Conservation (phyloP, 37 sponge, comb jelly and placozoan genomes). For the Crambe crambe region DNA sequence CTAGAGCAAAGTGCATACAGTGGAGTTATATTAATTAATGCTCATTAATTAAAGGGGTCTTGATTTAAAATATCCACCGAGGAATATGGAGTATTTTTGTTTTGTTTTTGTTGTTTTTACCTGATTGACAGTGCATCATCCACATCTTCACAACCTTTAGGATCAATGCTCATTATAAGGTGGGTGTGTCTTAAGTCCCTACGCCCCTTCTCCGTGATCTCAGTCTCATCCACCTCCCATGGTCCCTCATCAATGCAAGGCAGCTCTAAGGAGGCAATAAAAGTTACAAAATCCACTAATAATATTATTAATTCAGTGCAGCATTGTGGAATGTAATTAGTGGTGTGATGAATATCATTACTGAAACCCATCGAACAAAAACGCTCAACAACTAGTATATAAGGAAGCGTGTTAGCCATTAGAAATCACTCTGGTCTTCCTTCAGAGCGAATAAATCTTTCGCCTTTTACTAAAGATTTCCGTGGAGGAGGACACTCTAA, state of each 20-base stretch:
- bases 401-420: neutral
- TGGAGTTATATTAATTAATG: neutral
- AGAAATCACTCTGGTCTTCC: constrained; percentile 66
- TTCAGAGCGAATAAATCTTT: constrained; percentile 94
- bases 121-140: constrained; percentile 81
- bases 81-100: neutral
- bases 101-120: constrained; percentile 14
- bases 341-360: neutral
- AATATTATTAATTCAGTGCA: no score
- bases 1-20: neutral
- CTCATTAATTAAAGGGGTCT: neutral
- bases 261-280: constrained; percentile 20
- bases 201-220: neutral
- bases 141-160: constrained; percentile 85
- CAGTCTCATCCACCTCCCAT: constrained; percentile 46
- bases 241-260: constrained; percentile 3
- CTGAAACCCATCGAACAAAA: neutral
- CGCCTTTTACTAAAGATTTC: constrained; percentile 96
- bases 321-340: no score
- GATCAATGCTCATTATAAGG: constrained; percentile 80
- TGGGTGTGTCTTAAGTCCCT: constrained; percentile 59
- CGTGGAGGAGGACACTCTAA: constrained; percentile 82
- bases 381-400: neutral
- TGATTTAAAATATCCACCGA: no score
- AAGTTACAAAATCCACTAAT: neutral